phyloP scores from a whole-genome alignment of 2,888 invertebrate species.

The Caenorhabditis sp. region DNA sequence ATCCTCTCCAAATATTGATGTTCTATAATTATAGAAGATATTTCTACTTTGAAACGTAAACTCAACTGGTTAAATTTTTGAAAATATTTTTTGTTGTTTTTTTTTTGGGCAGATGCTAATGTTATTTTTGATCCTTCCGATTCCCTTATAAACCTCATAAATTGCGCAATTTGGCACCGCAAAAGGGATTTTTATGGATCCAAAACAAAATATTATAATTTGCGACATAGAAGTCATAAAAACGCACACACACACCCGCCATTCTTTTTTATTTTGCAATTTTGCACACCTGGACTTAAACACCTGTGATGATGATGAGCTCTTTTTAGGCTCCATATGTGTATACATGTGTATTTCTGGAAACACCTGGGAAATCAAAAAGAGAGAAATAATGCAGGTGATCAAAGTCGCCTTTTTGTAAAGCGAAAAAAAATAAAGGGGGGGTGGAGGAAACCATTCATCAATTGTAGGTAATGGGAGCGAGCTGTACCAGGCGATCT shows the following conservation, averaged over 20 bases:
- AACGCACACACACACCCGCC: background rate
- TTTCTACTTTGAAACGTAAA: too few relatives aligned
- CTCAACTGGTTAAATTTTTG: too few relatives aligned
- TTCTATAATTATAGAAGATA: too few relatives aligned
- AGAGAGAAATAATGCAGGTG: background rate
- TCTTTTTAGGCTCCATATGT: background rate
- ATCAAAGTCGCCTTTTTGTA: background rate
- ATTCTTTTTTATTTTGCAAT: background rate
- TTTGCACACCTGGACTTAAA: constrained; percentile 1
- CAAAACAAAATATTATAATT: background rate
- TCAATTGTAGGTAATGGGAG: background rate
- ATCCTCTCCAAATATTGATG: too few relatives aligned
- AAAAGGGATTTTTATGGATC: too few relatives aligned
- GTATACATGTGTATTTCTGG: background rate
- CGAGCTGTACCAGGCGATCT: constrained; percentile 27
- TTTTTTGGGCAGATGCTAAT: too few relatives aligned
- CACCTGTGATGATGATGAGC: constrained; percentile 1
- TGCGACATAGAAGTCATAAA: background rate
- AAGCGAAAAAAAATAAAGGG: too few relatives aligned
- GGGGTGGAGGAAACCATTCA: too few relatives aligned
- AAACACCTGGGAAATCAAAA: background rate
- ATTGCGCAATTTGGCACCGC: too few relatives aligned
- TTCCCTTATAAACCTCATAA: too few relatives aligned
- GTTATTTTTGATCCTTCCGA: too few relatives aligned
- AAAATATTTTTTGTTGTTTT: too few relatives aligned